These are phyloP conservation scores for Calyptommatus sinebrachiatus DNA, from an alignment of 2,113 vertebrate genomes.

Conservation along the genomic window DNA sequence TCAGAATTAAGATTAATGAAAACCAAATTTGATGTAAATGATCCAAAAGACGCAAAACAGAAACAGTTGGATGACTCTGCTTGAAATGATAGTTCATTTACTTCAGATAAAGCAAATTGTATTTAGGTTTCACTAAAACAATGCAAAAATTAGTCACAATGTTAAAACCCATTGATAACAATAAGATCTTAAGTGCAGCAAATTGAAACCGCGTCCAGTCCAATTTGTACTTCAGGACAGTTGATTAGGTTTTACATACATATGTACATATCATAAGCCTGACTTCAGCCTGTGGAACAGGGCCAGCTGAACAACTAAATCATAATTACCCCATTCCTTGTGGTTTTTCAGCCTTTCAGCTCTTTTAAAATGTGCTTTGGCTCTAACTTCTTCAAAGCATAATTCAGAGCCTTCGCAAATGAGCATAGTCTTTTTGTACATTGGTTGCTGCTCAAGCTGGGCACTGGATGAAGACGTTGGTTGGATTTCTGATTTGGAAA, in stretches of 20 bases:
- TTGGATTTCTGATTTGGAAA: conserved; percentile 65
- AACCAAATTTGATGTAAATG: too few species aligned
- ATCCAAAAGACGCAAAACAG: too few species aligned
- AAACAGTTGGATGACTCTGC: too few species aligned
- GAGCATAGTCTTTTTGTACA: conserved; percentile 76
- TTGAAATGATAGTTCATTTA: too few species aligned
- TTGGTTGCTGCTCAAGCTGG: conserved; percentile 58
- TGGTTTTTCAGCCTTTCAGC: conserved; percentile 62
- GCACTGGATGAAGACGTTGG: conserved; percentile 23
- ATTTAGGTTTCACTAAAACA: background rate
- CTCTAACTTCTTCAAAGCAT: conserved; percentile 84
- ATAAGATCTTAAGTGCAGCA: background rate
- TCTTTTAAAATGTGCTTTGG: conserved; percentile 65
- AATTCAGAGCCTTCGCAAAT: conserved; percentile 75
- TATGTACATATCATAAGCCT: background rate
- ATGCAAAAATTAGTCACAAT: background rate
- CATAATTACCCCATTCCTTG: conserved; percentile 64
- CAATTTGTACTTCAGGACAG: background rate
- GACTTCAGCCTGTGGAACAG: background rate
- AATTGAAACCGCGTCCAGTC: background rate
- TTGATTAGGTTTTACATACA: too few species aligned
- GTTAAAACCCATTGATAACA: background rate
- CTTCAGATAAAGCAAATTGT: background rate
- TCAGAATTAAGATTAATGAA: background rate
- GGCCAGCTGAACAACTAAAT: background rate